Evolutionary conservation across 2,888 invertebrate species (phyloP).

Genomic region (Diarsia brunnea): DNA sequence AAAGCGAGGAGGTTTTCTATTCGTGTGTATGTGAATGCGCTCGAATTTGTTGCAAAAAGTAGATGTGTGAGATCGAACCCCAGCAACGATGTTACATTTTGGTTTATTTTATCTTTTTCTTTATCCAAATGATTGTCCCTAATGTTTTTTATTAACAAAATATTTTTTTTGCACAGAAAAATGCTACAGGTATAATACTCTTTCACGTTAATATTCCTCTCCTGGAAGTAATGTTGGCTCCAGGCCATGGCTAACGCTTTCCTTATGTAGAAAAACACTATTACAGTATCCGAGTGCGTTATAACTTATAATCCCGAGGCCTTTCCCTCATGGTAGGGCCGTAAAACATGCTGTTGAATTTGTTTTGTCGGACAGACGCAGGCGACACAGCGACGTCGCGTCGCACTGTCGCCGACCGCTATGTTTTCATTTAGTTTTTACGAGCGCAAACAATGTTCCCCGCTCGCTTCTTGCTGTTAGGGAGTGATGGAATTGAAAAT

Average conservation of each 20-base stretch:
- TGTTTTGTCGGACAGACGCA: conserved; percentile 73
- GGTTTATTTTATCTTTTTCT: neutral
- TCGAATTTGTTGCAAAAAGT: neutral
- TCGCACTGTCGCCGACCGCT: conserved; percentile 64
- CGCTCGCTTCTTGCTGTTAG: conserved; percentile 65
- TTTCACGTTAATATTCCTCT: neutral
- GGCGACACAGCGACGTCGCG: conserved; percentile 64
- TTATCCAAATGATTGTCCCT: neutral
- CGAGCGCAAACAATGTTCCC: conserved; percentile 77
- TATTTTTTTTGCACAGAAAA: neutral
- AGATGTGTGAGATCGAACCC: neutral
- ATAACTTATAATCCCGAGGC: conserved; percentile 53
- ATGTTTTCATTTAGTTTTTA: conserved; percentile 82
- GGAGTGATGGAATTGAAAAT: conserved; percentile 61
- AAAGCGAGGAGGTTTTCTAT: no score
- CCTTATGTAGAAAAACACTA: conserved; percentile 30
- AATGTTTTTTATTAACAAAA: neutral
- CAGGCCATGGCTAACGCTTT: neutral
- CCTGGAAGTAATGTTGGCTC: neutral
- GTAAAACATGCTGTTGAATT: conserved; percentile 68
- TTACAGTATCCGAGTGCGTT: conserved; percentile 28
- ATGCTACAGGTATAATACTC: neutral
- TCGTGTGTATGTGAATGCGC: neutral
- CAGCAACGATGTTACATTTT: neutral
- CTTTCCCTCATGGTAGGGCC: conserved; percentile 46